Percentiles rank a stretch among this genome's conserved stretches.
Evolutionary conservation across 1,140 invertebrate species (phyloP).

Genomic region (Ooceraea biroi): DNA sequence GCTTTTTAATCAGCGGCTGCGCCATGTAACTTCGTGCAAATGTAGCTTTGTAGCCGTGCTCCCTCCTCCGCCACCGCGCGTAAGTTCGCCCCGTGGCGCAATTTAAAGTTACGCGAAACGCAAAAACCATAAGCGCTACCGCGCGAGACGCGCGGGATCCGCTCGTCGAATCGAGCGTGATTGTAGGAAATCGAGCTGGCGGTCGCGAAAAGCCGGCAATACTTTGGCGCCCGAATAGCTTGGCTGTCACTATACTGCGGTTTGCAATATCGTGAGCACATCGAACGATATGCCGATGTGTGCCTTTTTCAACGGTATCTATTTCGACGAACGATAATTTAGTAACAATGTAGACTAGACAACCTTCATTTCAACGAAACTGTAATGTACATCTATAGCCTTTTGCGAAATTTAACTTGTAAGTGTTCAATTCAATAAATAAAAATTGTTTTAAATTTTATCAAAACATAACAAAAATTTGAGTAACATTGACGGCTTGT

Average conservation of each 20-base stretch:
- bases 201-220: not conserved
- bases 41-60: not conserved
- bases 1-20: constrained; percentile 30
- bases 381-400: not conserved
- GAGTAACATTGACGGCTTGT: constrained; percentile 2
- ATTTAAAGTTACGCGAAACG: constrained; percentile 38
- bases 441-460: constrained; percentile 9
- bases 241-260: not conserved
- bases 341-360: not conserved
- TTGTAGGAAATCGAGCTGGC: not conserved
- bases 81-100: constrained; percentile 2
- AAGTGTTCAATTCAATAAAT: not conserved
- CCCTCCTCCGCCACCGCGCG: not conserved
- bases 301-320: not conserved
- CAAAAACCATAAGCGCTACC: not conserved
- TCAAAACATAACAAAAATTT: not conserved
- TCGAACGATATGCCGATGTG: not conserved
- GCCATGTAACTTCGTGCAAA: constrained; percentile 2
- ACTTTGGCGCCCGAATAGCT: constrained; percentile 14
- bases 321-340: constrained; percentile 5
- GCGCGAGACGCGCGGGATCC: not conserved
- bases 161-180: not conserved
- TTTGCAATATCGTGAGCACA: not conserved
- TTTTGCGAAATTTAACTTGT: not conserved
- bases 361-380: not conserved